Evolutionary conservation across 2,113 vertebrate genomes (phyloP).

Genomic region (Mormyrus iriodes): DNA sequence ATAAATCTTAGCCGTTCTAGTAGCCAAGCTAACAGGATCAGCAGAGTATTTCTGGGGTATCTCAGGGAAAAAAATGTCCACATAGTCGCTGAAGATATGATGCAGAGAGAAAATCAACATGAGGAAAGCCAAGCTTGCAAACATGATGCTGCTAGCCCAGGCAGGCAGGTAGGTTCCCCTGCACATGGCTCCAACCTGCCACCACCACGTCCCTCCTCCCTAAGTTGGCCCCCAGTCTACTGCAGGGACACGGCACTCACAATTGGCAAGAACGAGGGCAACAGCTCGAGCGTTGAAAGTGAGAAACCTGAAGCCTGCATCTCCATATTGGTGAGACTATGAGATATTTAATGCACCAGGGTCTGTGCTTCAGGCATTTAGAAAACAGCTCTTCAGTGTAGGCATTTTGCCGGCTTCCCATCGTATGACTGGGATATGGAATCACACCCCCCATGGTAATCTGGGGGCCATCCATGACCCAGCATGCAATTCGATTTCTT

Average conservation of each 20-base stretch:
- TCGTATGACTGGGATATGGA: too few species aligned
- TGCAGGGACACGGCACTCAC: not conserved
- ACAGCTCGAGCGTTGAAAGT: not conserved
- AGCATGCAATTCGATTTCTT: not conserved
- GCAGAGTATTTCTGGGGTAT: not conserved
- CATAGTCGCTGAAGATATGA: not conserved
- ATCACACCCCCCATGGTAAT: not conserved
- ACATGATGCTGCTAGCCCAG: not conserved
- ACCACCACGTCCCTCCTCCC: not conserved
- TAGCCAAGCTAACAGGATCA: not conserved
- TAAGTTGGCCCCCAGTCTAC: not conserved
- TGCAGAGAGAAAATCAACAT: not conserved
- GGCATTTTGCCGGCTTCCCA: not conserved
- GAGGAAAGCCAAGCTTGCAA: not conserved
- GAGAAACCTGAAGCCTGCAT: not conserved
- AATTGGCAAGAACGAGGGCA: not conserved
- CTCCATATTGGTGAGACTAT: not conserved
- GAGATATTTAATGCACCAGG: not conserved
- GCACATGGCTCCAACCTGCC: not conserved
- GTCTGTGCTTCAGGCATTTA: not conserved
- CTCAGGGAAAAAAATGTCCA: not conserved
- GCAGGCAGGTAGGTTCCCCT: not conserved
- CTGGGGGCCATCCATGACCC: not conserved
- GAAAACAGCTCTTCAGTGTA: not conserved
- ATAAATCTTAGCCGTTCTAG: not conserved